Evolutionary conservation across 2,888 invertebrate species (phyloP).

Genomic region (Drosophila robusta): DNA sequence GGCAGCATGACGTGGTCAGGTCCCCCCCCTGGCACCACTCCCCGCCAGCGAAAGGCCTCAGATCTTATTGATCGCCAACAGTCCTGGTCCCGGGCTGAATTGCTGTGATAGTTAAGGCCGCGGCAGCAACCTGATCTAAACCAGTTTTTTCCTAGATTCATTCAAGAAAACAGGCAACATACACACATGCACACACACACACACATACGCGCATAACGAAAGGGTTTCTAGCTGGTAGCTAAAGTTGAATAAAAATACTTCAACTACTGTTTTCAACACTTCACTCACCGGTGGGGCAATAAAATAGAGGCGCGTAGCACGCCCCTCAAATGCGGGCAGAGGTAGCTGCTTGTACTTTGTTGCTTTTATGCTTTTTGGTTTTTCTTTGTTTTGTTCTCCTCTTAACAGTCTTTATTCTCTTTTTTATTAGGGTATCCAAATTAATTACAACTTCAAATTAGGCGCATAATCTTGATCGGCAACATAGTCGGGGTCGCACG

Average conservation of each 20-base stretch:
- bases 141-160: slow-evolving; percentile 77
- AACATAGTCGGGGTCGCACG: slow-evolving; percentile 21
- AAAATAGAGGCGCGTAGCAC: slow-evolving; percentile 70
- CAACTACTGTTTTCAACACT: slow-evolving; percentile 82
- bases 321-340: slow-evolving; percentile 59
- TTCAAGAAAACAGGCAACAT: slow-evolving; percentile 75
- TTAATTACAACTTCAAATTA: slow-evolving; percentile 84
- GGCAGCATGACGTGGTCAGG: slow-evolving; percentile 30
- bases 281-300: slow-evolving; percentile 80
- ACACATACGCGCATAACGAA: slow-evolving; percentile 22
- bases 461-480: slow-evolving; percentile 81
- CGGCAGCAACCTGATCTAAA: slow-evolving; percentile 60
- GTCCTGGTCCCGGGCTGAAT: slow-evolving; percentile 62
- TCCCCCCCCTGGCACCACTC: neutral
- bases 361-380: slow-evolving; percentile 26
- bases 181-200: slow-evolving; percentile 15
- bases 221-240: slow-evolving; percentile 48
- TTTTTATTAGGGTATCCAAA: slow-evolving; percentile 82
- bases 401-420: slow-evolving; percentile 47
- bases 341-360: slow-evolving; percentile 39
- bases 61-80: slow-evolving; percentile 55
- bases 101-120: slow-evolving; percentile 50
- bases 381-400: slow-evolving; percentile 28
- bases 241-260: slow-evolving; percentile 62
- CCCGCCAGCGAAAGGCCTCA: slow-evolving; percentile 6